Evolutionary conservation across 2,888 invertebrate genomes (phyloP).

Genomic region (Epinotia bilunana): DNA sequence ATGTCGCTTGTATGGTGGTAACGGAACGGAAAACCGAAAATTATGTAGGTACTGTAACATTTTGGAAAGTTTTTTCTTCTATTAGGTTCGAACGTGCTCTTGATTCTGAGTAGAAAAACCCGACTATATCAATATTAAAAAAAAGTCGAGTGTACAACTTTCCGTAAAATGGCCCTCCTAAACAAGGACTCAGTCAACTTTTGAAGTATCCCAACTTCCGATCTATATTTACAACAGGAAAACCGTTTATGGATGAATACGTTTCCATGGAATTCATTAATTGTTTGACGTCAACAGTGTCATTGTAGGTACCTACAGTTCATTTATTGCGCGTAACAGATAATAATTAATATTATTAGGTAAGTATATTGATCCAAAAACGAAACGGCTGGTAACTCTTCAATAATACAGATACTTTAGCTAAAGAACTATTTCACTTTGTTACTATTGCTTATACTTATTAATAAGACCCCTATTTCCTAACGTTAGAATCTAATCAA

Average conservation of each 20-base stretch:
- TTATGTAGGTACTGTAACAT: too few relatives aligned
- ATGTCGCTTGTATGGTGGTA: too few relatives aligned
- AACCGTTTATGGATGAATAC: slow-evolving; percentile 20
- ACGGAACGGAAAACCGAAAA: too few relatives aligned
- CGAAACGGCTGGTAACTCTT: too few relatives aligned
- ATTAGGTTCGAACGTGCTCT: too few relatives aligned
- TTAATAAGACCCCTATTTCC: not conserved
- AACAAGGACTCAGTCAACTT: slow-evolving; percentile 11
- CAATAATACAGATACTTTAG: too few relatives aligned
- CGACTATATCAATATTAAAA: too few relatives aligned
- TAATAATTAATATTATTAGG: not conserved
- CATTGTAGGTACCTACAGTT: not conserved
- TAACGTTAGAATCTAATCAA: not conserved
- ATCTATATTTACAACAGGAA: slow-evolving; percentile 14
- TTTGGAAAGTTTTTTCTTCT: too few relatives aligned
- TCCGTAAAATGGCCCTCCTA: too few relatives aligned
- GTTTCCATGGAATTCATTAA: slow-evolving; percentile 20
- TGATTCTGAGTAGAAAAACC: too few relatives aligned
- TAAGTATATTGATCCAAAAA: too few relatives aligned
- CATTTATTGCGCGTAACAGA: not conserved
- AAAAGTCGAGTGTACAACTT: too few relatives aligned
- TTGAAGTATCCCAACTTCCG: slow-evolving; percentile 8
- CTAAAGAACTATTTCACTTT: not conserved
- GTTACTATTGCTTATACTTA: not conserved
- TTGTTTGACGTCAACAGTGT: slow-evolving; percentile 3